Conservation (phyloP, 2,113 vertebrate genomes). For the Forbesichthys papilliferus region DNA sequence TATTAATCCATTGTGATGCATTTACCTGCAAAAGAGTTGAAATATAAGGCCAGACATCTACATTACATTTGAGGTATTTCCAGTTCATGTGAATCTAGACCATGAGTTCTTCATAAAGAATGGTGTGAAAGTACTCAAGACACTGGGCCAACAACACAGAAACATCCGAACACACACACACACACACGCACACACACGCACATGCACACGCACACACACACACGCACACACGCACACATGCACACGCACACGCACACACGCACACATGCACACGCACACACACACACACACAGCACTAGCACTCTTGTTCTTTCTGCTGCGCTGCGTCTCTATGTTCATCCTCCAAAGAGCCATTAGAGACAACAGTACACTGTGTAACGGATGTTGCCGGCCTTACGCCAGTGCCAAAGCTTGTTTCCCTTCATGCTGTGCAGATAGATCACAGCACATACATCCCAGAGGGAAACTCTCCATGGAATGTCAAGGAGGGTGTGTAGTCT, state of each 20-base stretch:
- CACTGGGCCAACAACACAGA: not conserved
- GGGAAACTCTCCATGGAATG: not conserved
- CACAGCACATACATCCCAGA: constrained; percentile 9
- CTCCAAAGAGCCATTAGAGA: constrained; percentile 54
- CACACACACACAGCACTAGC: not conserved
- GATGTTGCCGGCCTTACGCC: constrained; percentile 43
- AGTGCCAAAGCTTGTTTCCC: constrained; percentile 41
- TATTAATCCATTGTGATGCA: no score
- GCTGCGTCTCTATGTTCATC: constrained; percentile 41
- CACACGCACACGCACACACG: not conserved
- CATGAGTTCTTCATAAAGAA: constrained; percentile 1
- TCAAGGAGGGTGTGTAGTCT: constrained; percentile 4
- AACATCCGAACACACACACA: not conserved
- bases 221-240: not conserved
- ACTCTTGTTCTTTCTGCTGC: not conserved
- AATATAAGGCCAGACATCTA: no score
- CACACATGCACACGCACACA: not conserved
- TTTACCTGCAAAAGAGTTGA: no score
- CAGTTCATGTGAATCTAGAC: no score
- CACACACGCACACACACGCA: not conserved
- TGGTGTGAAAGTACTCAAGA: constrained; percentile 6
- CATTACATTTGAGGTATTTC: no score
- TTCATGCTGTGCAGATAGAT: constrained; percentile 21
- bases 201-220: not conserved
- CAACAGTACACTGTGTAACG: constrained; percentile 46